Evolutionary conservation across 2,888 invertebrate species (phyloP).

Genomic region (Kuschelorhynchus macadamiae): DNA sequence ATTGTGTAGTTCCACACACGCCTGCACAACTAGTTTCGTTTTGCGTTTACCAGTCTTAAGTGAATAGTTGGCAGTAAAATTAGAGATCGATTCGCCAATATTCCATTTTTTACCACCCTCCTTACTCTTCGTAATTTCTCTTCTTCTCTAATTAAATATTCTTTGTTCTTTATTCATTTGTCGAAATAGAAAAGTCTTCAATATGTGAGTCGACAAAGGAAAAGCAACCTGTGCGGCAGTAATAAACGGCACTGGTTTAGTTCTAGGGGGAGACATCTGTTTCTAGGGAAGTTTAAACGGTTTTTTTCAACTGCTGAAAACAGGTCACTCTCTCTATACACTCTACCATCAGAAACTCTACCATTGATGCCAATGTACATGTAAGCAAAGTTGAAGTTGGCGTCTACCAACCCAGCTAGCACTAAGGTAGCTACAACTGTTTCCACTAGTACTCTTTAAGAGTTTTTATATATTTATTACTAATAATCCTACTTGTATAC

Average conservation of each 20-base stretch:
- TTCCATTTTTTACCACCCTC: neutral
- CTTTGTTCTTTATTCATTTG: neutral
- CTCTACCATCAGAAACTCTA: neutral
- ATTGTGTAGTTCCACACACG: neutral
- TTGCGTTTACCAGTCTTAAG: neutral
- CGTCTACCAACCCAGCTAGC: neutral
- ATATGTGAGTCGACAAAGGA: neutral
- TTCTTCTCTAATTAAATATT: neutral
- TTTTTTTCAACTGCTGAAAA: neutral
- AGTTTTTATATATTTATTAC: too few relatives aligned
- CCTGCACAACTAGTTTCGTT: neutral
- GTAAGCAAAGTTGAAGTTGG: neutral
- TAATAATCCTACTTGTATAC: too few relatives aligned
- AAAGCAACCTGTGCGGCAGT: neutral
- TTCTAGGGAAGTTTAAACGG: neutral
- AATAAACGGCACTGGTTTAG: neutral
- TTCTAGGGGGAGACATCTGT: neutral
- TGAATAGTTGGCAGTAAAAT: neutral
- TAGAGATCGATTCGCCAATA: neutral
- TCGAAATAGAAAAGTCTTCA: neutral
- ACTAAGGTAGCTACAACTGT: too few relatives aligned
- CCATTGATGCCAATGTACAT: conserved; percentile 1
- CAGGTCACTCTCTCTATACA: conserved; percentile 6
- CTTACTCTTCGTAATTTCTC: neutral
- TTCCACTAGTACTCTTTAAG: too few relatives aligned